Conservation (phyloP, 2,888 invertebrate species). For the Atethmia centrago region DNA sequence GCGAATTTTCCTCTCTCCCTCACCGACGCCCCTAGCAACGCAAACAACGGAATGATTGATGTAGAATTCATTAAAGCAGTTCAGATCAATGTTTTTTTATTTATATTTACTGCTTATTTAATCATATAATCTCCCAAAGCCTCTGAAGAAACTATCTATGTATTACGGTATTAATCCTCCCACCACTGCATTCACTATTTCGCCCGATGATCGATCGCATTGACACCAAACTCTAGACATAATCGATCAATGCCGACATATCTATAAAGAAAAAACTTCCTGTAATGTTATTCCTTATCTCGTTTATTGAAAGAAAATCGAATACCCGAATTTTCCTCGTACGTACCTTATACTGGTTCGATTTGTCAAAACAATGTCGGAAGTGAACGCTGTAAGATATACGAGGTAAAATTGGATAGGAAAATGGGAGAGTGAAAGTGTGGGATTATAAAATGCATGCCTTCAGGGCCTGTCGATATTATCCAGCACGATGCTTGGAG, state of each 20-base stretch:
- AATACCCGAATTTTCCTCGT: slow-evolving; percentile 35
- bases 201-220: slow-evolving; percentile 53
- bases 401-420: slow-evolving; percentile 34
- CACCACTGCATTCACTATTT: slow-evolving; percentile 45
- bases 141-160: background rate
- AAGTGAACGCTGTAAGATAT: slow-evolving; percentile 43
- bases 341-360: slow-evolving; percentile 22
- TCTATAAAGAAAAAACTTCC: slow-evolving; percentile 53
- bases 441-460: slow-evolving; percentile 30
- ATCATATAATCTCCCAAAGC: slow-evolving; percentile 1
- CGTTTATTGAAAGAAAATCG: slow-evolving; percentile 53
- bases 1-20: no score
- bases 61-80: no score
- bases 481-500: background rate
- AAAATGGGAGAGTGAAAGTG: slow-evolving; percentile 5
- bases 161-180: slow-evolving; percentile 28
- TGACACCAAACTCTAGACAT: slow-evolving; percentile 45
- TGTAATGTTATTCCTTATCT: slow-evolving; percentile 43
- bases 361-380: slow-evolving; percentile 53
- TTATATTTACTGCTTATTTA: no score
- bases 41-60: no score
- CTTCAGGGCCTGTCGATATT: background rate
- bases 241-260: slow-evolving; percentile 55
- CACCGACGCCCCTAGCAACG: no score
- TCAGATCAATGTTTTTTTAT: no score